Evolutionary conservation across 2,113 vertebrate species (phyloP), one percentile per base, ranked within the genome.

Genomic region (Datnioides undecimradiatus): DNA sequence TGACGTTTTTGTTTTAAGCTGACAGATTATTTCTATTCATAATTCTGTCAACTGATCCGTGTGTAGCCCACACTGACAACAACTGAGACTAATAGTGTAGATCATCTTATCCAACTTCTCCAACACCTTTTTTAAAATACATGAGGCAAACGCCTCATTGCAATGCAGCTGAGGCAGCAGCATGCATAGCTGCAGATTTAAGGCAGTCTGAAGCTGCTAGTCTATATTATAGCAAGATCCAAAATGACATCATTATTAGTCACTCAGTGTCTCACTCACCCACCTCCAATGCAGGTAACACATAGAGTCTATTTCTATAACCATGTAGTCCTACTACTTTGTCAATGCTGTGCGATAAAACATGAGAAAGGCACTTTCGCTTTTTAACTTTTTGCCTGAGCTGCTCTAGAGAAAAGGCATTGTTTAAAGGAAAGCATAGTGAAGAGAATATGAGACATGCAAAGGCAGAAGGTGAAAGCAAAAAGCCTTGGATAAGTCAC

Each of bases 281-380:
- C n/a, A n/a, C 8, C 55, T 17, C 29, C 46, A 62, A 21, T 7
- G 59, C 73, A 91, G 81, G 75, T 88, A 80, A 76, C 71, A 80
- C 71, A 71, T 62, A 25, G n/a, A 46, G 33, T 29, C 14, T 59
- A 75, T 71, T 77, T 67, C 48, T 57, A 48, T 34, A 58, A 71
- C 41, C 67, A 34, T 16, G 10, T 25, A 33, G 38, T 9, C 14
- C n/a, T 21, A 14, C 38, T 51, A 66, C 48, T 10, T 36, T 17
- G 62, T 52, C 55, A 0, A 25, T 13, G 51, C 14, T 3, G 36
- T 38, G 29, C 8, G 6, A 54, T 57, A 68, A 67, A 59, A 8
- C 43, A 40, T 21, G 10, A 29, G 62, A 31, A 41, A 45, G 11
- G 11, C 43, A 43, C 34, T 38, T 48, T n/a, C n/a, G n/a, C n/a